These are phyloP conservation scores for Colletes collaris DNA, from an alignment of 2,888 invertebrate species.

Conservation along the genomic window DNA sequence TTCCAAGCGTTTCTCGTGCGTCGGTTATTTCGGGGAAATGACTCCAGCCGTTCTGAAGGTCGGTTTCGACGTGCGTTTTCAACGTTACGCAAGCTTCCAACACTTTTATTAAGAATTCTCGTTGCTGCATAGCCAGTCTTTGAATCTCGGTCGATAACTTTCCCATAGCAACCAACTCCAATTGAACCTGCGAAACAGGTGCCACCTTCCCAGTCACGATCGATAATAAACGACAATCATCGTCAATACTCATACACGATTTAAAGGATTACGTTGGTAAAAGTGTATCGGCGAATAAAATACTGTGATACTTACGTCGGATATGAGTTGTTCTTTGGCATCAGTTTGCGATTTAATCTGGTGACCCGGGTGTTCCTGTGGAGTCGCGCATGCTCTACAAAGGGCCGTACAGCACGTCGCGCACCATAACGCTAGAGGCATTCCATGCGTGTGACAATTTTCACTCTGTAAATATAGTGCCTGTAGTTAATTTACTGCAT, in stretches of 20 bases:
- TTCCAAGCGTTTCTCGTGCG: constrained; percentile 86
- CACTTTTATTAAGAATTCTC: constrained; percentile 89
- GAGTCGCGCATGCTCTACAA: constrained; percentile 88
- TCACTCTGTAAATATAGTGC: constrained; percentile 82
- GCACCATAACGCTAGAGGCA: constrained; percentile 90
- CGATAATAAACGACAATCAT: not conserved
- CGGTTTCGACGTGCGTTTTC: constrained; percentile 90
- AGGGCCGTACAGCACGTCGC: constrained; percentile 87
- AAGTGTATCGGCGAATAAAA: not conserved
- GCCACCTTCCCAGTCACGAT: not conserved
- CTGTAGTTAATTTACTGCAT: not conserved
- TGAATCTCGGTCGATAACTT: constrained; percentile 89
- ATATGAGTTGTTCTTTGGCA: constrained; percentile 87
- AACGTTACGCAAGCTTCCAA: constrained; percentile 90
- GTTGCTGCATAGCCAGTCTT: constrained; percentile 88
- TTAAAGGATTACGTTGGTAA: not conserved
- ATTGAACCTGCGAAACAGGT: constrained; percentile 83
- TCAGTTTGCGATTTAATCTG: constrained; percentile 88
- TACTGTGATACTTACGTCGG: constrained; percentile 83
- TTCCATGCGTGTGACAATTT: constrained; percentile 89
- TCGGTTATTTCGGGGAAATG: constrained; percentile 87
- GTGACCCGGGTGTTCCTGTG: constrained; percentile 87
- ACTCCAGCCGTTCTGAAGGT: constrained; percentile 88
- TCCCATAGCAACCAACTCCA: constrained; percentile 88
- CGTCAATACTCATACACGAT: too few species aligned